Evolutionary conservation across 2,113 vertebrate genomes (phyloP), one percentile per base, ranked within the genome.

Genomic region (Indicator maculatus): DNA sequence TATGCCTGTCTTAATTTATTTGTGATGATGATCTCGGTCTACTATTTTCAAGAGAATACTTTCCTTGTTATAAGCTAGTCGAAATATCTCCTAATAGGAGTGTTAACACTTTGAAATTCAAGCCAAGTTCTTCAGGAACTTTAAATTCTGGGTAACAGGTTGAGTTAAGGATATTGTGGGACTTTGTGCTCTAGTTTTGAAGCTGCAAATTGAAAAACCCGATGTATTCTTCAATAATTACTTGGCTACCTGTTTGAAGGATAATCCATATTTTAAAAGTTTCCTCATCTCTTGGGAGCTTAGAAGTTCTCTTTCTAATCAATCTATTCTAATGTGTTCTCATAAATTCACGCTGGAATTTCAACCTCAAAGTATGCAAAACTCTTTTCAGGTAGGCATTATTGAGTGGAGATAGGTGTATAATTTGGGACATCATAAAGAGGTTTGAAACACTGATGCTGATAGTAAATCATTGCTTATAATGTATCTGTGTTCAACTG

Each of bases 181-280:
- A 12, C 44, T 50, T 6, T n/a, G 23, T 63, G 74, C 72, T 80
- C 73, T 64, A 12, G 64, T 81, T 94, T 69, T 67, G 85, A 82
- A 94, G 58, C 65, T 61, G 38, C 83, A 71, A 41, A 59, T 38
- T 77, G 87, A 31, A 88, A 93, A 93, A 71, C 33, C 31, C 80
- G 24, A 44, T 78, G 69, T 83, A 39, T 93, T 86, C 87, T 90
- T 95, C 89, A 88, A 11, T 91, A 94, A 86, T 86, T 81, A 53
- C 69, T 86, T 67, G 69, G 28, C 91, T 94, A 58, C 78, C 67
- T 86, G 60, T 83, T 83, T 91, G 89, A 91, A 85, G 76, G 77
- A 28, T 91, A 93, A 89, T 93, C 88, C 53, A 61, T 93, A 75
- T 94, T 96, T 95, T 86, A 91, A 60, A 93, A 86, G 76, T 92